Base-by-base conservation (phyloP, 2,888 invertebrate genomes). In the Clivina fossor region DNA sequence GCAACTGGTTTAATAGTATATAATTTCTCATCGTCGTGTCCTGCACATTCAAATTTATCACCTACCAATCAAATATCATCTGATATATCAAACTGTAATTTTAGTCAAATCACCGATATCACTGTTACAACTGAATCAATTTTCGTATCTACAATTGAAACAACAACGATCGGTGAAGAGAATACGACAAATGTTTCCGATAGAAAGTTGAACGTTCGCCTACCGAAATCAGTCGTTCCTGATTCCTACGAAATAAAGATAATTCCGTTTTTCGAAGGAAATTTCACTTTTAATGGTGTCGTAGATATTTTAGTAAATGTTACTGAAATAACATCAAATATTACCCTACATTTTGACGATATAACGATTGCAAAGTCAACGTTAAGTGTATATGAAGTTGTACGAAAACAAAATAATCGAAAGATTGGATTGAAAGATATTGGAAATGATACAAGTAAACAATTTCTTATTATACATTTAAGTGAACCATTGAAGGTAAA, bases 281-380 rank as follows among this genome's bases (percentile, higher is more conserved):
- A 90, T 68, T 91, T 90, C 63, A 90, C 87, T 9, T 90, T 90
- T 67, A 76, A 82, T 59, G 91, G 91, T 32, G 81, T 82, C 71
- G 80, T 85, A 1, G 79, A 78, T 64, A 82, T 88, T 59, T 65
- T 78, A 13, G 68, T 91, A 43, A 77, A 80, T 56, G 83, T 85
- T 1, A 75, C 80, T 11, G 77, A 80, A 60, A 77, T 79, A 43
- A 84, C 84, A 5, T 76, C 78, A 46, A 84, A 84, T 68, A 78
- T 93, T 11, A 88, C 86, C 1, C 78, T 93, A 60, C 92, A 93
- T 68, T 82, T 84, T 4, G 80, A 83, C 28, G 85, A 88, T 61
- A 74, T 93, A 61, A 76, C 74, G 40, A 84, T 91, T 58, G 76
- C 80, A 30, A 77, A 79, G 16, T 43, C 57, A 3, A 49, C 57